phyloP scores from a whole-genome alignment of 2,113 vertebrate genomes.

The Coptodon bakossiorum region DNA sequence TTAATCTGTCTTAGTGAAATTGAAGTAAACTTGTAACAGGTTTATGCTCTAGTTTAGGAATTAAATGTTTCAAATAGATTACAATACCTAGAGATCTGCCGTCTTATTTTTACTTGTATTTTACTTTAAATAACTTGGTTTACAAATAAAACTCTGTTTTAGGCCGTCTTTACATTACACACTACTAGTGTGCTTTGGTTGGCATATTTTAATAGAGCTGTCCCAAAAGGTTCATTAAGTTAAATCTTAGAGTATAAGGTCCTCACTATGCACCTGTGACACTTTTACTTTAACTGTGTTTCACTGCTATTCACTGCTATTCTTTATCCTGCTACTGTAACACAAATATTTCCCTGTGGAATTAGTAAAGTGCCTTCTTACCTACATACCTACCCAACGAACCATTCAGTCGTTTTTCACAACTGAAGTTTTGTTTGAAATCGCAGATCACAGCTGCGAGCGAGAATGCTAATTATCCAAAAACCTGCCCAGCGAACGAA shows the following conservation, averaged over 20 bases:
- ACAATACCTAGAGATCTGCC: background rate
- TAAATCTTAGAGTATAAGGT: rapidly evolving
- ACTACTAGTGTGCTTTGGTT: background rate
- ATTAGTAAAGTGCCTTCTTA: background rate
- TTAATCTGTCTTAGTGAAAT: background rate
- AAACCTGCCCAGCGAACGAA: background rate
- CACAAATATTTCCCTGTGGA: background rate
- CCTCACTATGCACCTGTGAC: background rate
- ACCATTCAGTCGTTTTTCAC: background rate
- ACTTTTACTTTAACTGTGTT: background rate
- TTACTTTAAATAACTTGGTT: background rate
- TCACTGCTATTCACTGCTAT: background rate
- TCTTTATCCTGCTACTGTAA: background rate
- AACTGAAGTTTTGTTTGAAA: background rate
- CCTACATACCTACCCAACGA: background rate
- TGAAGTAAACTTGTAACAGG: background rate
- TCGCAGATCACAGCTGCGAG: background rate
- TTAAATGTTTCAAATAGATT: background rate
- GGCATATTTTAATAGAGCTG: background rate
- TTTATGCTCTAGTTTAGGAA: background rate
- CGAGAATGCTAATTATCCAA: background rate
- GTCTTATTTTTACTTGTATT: background rate
- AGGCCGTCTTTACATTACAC: background rate
- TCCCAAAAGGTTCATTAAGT: rapidly evolving
- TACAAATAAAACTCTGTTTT: background rate